These are phyloP conservation scores for Ptilonorhynchus violaceus DNA, from an alignment of 2,113 vertebrate genomes.

Conservation along the genomic window DNA sequence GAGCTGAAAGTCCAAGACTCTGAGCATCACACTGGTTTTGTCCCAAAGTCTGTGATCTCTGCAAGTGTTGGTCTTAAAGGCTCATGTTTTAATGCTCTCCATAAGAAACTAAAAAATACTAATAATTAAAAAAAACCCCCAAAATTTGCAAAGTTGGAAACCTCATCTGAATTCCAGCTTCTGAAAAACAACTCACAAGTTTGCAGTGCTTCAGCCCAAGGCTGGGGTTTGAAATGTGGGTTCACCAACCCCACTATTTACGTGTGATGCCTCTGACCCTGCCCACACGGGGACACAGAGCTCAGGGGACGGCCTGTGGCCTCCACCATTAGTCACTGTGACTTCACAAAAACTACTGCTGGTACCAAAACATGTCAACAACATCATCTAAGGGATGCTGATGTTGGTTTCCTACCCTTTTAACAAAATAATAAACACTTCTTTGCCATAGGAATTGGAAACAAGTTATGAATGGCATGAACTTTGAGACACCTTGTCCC, in stretches of 20 bases:
- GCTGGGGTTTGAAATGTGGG: neutral
- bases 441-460: neutral
- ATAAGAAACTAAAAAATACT: neutral
- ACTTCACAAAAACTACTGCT: neutral
- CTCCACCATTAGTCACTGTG: neutral
- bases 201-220: neutral
- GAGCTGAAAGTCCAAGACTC: neutral
- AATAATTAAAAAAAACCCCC: neutral
- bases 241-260: neutral
- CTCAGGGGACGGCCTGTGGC: neutral
- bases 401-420: neutral
- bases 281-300: neutral
- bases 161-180: neutral
- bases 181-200: neutral
- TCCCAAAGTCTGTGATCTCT: neutral
- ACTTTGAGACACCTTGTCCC: neutral
- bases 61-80: neutral
- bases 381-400: neutral
- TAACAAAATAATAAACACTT: constrained; percentile 28
- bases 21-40: neutral
- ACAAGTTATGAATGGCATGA: neutral
- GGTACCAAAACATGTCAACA: neutral
- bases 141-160: neutral
- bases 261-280: neutral
- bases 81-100: neutral